Evolutionary conservation across 2,888 invertebrate genomes (phyloP), one percentile per base, ranked within the genome.

Genomic region (Cartodere bifasciata): DNA sequence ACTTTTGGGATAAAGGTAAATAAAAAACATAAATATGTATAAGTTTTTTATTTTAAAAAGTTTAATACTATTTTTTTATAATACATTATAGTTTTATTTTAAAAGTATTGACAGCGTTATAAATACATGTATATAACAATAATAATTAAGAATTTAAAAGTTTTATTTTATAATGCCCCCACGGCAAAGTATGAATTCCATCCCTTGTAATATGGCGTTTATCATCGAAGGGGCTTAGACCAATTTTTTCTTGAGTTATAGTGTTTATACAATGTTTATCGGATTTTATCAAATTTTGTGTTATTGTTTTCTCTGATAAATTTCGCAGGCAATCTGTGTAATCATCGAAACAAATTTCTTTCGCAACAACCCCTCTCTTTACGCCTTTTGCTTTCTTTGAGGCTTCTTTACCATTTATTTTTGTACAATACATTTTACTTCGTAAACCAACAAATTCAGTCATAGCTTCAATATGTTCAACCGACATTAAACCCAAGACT

Each of bases 401-500:
- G 5, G 10, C 9, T 9, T 10, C 11, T 10, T 23, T 9, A n/a
- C n/a, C n/a, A n/a, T n/a, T n/a, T n/a, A n/a, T n/a, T n/a, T n/a
- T n/a, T n/a, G n/a, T n/a, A n/a, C 6, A 12, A 13, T 26, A 26
- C 14, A 26, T 13, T 13, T 26, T 26, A 6, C 13, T 13, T 10
- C 27, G 5, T 6, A 26, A 15, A 26, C 27, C 13, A 5, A 13
- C 27, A 26, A 26, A 26, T 5, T 13, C 13, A 6, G 13, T 14
- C 13, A 26, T 26, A 6, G 14, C 10, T 10, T 15, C 27, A 5
- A 5, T 13, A 5, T 7, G 6, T 13, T 26, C 27, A 13, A 13
- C 15, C 14, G 11, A 13, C 27, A 26, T 26, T 17, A 49, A 29
- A 6, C 53, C 50, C 2, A 47, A 13, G 2, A 49, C 39, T 39